These are phyloP conservation scores for Nephrotoma guestfalica DNA, from an alignment of 2,888 invertebrate species.

Conservation along the genomic window DNA sequence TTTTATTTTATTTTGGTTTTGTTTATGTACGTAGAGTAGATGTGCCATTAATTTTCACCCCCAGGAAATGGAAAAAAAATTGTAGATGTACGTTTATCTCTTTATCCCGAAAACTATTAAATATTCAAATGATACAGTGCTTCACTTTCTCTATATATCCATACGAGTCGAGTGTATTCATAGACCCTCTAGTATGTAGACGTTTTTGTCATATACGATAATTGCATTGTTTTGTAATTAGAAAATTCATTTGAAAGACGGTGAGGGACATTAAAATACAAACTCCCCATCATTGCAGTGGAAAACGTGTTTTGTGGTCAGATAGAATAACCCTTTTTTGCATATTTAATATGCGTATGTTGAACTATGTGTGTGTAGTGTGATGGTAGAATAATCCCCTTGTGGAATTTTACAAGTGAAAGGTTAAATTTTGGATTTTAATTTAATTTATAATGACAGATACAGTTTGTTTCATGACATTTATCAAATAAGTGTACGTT, in stretches of 20 bases:
- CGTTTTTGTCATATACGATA: background rate
- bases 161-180: background rate
- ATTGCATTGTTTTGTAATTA: background rate
- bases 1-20: background rate
- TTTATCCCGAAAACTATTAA: background rate
- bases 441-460: background rate
- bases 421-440: background rate
- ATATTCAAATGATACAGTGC: background rate
- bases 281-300: background rate
- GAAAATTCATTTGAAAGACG: background rate
- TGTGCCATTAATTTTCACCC: background rate
- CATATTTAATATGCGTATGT: background rate
- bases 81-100: background rate
- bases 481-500: background rate
- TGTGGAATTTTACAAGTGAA: background rate
- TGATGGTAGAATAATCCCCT: background rate
- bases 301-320: background rate
- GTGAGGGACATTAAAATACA: background rate
- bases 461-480: background rate
- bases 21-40: background rate
- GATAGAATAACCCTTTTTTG: background rate
- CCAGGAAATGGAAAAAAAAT: background rate
- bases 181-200: background rate
- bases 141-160: background rate
- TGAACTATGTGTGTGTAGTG: background rate